Base-by-base conservation (phyloP, 2,113 vertebrate genomes). In the Prunella fulvescens region DNA sequence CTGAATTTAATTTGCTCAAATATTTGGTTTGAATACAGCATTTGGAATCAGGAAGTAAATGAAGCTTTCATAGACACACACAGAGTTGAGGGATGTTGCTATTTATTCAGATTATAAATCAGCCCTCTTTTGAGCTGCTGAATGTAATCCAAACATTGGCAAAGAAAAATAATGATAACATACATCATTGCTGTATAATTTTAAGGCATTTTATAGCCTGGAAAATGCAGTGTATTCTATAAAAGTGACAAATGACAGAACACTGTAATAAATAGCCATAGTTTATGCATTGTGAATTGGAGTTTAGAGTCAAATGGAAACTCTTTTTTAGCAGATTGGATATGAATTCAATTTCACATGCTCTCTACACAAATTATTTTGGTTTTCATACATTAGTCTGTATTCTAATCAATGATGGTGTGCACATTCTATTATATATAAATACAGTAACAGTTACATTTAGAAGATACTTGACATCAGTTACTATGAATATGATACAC, bases 191-290 rank as follows among this genome's bases (percentile, higher is more conserved):
- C 93, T 91, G 95, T 95, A 97, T 97, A 97, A 97, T 96, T 97
- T 93, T 97, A 96, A 97, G 96, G 86, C 94, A 95, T 96, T 98
- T 98, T 97, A 97, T 95, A 97, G 95, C 79, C 94, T 97, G 87
- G 80, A 96, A 97, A 98, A 98, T 97, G 97, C 40, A 60, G 88
- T 86, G 82, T 92, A 96, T 97, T 97, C 96, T 92, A 96, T 97
- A 97, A 96, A 98, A 98, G 92, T 98, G 97, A 97, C 97, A 97
- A 97, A 98, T 95, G 96, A 94, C 74, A 96, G 94, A 97, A 81
- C 45, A 65, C 73, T 93, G 83, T 98, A 98, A 97, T 97, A 96
- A 98, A 98, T 96, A 97, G 92, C 79, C 70, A 31, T 93, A 86
- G 93, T 97, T 95, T 94, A 84, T 97, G 88, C 92, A 95, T 95